Conservation (phyloP, 1,140 invertebrate genomes). For the Stegodyphus dumicola region DNA sequence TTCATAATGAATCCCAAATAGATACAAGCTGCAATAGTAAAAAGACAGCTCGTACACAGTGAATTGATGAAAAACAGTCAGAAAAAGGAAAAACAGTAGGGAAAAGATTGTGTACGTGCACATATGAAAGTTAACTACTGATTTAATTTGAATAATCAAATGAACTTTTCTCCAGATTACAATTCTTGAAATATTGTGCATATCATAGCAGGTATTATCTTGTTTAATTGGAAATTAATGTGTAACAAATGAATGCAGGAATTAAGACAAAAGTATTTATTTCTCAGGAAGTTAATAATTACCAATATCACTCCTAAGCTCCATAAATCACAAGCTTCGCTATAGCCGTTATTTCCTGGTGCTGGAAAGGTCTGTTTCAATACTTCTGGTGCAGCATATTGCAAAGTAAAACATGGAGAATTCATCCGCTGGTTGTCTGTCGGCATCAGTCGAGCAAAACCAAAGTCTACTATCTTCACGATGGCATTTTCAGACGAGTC, state of each 20-base stretch:
- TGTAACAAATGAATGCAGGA: not conserved
- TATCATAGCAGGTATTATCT: too few species aligned
- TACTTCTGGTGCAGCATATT: constrained; percentile 93
- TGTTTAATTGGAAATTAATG: too few species aligned
- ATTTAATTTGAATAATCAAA: too few species aligned
- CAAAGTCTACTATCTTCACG: constrained; percentile 90
- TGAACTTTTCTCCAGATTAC: too few species aligned
- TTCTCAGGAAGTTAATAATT: constrained; percentile 54
- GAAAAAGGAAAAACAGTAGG: too few species aligned
- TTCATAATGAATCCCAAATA: too few species aligned
- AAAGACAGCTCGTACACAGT: too few species aligned
- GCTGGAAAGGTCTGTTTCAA: constrained; percentile 72
- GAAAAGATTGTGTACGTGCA: too few species aligned
- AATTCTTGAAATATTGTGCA: too few species aligned
- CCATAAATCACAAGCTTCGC: constrained; percentile 92
- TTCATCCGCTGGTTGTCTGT: constrained; percentile 73
- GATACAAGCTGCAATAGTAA: too few species aligned
- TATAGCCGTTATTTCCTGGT: constrained; percentile 74
- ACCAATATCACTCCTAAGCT: constrained; percentile 88
- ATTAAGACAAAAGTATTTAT: not conserved
- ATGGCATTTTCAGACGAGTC: constrained; percentile 66
- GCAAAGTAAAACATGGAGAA: constrained; percentile 88
- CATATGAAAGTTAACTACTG: too few species aligned
- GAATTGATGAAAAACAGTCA: too few species aligned
- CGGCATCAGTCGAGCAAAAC: constrained; percentile 82